Conservation (phyloP, 2,113 vertebrate species). For the Pangasianodon hypophthalmus region DNA sequence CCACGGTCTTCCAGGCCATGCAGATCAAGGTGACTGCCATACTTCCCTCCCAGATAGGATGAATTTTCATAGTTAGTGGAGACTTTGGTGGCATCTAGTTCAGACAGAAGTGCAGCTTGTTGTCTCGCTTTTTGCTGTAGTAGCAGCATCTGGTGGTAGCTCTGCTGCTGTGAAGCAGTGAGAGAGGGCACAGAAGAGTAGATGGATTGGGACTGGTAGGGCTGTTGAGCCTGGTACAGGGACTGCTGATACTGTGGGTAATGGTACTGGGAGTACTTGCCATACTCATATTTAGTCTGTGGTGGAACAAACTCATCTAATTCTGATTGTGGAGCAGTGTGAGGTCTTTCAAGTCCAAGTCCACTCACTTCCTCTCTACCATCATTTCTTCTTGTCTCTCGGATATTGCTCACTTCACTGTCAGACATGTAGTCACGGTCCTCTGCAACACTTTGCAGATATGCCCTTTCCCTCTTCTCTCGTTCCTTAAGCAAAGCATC, state of each 20-base stretch:
- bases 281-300: conserved; percentile 89
- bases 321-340: conserved; percentile 92
- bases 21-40: conserved; percentile 89
- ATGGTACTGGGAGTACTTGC: conserved; percentile 91
- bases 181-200: conserved; percentile 92
- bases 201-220: conserved; percentile 89
- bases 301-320: conserved; percentile 90
- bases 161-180: conserved; percentile 86
- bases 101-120: conserved; percentile 81
- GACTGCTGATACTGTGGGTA: conserved; percentile 90
- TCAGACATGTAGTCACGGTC: conserved; percentile 99
- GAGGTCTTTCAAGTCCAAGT: conserved; percentile 87
- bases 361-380: conserved; percentile 72
- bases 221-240: conserved; percentile 86
- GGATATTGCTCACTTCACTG: conserved; percentile 92
- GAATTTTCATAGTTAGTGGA: conserved; percentile 88
- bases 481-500: conserved; percentile 92
- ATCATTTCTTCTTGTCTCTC: conserved; percentile 79
- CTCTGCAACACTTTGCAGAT: conserved; percentile 96
- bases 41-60: conserved; percentile 88
- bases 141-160: conserved; percentile 90
- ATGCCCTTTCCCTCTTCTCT: conserved; percentile 94
- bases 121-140: conserved; percentile 92
- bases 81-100: conserved; percentile 91
- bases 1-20: conserved; percentile 85